Conservation (phyloP, 2,113 vertebrate species). For the Turnix velox region DNA sequence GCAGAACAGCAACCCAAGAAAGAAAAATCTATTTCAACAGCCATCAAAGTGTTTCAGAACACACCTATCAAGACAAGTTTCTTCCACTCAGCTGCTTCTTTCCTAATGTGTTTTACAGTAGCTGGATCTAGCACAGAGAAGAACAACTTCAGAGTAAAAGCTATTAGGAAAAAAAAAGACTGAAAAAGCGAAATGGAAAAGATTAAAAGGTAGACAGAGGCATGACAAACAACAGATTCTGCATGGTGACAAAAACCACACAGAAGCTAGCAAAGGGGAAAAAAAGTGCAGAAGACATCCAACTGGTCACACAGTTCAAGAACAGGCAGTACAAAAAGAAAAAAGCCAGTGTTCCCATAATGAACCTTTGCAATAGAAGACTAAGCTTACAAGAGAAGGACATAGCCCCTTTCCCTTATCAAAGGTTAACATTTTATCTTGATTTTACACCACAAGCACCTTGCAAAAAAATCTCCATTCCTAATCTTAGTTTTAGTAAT, state of each 20-base stretch:
- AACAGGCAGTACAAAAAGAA: not conserved
- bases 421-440: not conserved
- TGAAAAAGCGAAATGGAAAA: not conserved
- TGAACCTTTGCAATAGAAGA: not conserved
- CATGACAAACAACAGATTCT: not conserved
- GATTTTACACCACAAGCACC: not conserved
- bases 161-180: not conserved
- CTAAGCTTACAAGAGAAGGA: not conserved
- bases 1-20: not conserved
- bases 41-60: not conserved
- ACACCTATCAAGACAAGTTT: not conserved
- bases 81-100: not conserved
- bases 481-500: not conserved
- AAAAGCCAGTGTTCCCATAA: not conserved
- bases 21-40: not conserved
- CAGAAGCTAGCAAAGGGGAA: not conserved
- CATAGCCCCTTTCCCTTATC: not conserved
- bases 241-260: not conserved
- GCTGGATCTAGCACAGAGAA: not conserved
- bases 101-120: not conserved
- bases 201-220: not conserved
- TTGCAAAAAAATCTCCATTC: not conserved
- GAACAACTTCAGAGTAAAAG: not conserved
- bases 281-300: not conserved
- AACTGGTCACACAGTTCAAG: not conserved